Evolutionary conservation across 1,140 invertebrate genomes (phyloP).

Genomic region (Elymnias hypermnestra): DNA sequence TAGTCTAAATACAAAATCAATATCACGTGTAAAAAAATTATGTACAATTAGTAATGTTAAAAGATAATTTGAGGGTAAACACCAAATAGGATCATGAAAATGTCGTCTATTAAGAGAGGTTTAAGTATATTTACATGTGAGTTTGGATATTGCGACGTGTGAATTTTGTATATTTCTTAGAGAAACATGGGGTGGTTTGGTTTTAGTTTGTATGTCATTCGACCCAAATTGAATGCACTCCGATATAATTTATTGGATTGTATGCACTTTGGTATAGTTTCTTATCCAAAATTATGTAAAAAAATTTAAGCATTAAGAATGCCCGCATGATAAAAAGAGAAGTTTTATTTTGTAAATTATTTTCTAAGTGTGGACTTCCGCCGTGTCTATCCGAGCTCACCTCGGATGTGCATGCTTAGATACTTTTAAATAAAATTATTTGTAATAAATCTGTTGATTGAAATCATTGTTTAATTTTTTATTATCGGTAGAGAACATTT

Average conservation of each 20-base stretch:
- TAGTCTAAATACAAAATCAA: constrained; percentile 3
- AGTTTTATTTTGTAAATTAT: constrained; percentile 31
- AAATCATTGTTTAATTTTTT: not conserved
- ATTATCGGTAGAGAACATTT: not conserved
- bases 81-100: constrained; percentile 42
- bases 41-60: constrained; percentile 41
- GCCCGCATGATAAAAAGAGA: constrained; percentile 40
- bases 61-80: constrained; percentile 33
- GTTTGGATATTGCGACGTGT: too few relatives aligned
- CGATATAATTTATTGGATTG: constrained; percentile 23
- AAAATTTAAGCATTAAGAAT: constrained; percentile 55
- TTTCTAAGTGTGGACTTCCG: constrained; percentile 53
- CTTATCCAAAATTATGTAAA: constrained; percentile 31
- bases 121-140: constrained; percentile 46
- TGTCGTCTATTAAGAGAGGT: constrained; percentile 34
- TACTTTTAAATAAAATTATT: constrained; percentile 46
- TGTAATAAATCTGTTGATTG: constrained; percentile 67
- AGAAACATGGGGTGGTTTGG: constrained; percentile 34
- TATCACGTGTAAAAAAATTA: constrained; percentile 22
- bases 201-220: not conserved
- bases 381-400: not conserved
- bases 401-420: constrained; percentile 47
- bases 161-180: not conserved
- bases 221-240: constrained; percentile 47
- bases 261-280: constrained; percentile 44